Conservation (phyloP, 1,140 invertebrate species). For the Anastrepha obliqua region DNA sequence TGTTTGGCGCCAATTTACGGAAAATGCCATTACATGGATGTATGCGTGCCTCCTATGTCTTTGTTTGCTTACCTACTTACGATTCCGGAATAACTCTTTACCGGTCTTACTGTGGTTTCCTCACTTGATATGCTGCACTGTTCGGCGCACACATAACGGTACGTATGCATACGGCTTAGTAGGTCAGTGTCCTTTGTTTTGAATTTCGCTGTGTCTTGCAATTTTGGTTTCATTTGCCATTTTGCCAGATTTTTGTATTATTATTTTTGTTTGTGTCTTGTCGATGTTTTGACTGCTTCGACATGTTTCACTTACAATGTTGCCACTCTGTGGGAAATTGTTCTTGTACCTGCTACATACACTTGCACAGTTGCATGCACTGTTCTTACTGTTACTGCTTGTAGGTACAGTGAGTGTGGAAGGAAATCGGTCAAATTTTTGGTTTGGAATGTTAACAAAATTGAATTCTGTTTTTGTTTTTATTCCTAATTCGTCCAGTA, state of each 20-base stretch:
- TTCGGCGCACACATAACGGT: background rate
- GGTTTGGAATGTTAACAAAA: no score
- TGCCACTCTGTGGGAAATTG: background rate
- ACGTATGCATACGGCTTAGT: background rate
- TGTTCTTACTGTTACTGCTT: background rate
- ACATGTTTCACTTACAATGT: background rate
- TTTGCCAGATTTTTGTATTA: background rate
- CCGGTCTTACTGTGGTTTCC: background rate
- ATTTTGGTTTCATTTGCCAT: background rate
- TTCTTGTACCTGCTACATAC: background rate
- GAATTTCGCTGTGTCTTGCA: background rate
- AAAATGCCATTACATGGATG: background rate
- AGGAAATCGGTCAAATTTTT: no score
- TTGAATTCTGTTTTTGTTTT: no score
- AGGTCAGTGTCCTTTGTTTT: slow-evolving; percentile 34
- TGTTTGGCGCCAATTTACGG: background rate
- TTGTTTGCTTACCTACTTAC: background rate
- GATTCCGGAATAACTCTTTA: slow-evolving; percentile 3
- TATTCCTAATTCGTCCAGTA: no score
- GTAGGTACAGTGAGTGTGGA: no score
- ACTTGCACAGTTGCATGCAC: background rate
- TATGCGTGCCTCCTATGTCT: background rate
- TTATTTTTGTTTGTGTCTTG: background rate
- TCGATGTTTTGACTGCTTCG: slow-evolving; percentile 21
- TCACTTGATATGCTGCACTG: background rate